Conservation (phyloP, 2,888 invertebrate species). For the Prenolepis imparis region DNA sequence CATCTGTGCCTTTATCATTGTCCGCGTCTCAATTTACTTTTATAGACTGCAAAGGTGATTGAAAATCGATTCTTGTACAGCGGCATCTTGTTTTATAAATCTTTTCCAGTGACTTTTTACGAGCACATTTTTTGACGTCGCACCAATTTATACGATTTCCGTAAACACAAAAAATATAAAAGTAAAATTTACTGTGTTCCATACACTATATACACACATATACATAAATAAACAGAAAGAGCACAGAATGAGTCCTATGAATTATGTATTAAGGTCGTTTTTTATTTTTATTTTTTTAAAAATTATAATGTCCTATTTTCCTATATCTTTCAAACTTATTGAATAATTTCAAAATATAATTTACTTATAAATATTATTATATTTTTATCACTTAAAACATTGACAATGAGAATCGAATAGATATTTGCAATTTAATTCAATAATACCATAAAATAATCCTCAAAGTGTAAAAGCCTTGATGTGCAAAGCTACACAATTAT, state of each 20-base stretch:
- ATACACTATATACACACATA: not conserved
- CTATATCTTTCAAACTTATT: not conserved
- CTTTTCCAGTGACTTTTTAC: conserved; percentile 18
- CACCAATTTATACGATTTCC: conserved; percentile 23
- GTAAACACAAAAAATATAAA: conserved; percentile 20
- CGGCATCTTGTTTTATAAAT: conserved; percentile 39
- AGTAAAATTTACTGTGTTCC: not conserved
- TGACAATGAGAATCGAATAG: too few species aligned
- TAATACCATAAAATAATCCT: not conserved
- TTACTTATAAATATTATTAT: conserved; percentile 9
- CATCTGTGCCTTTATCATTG: conserved; percentile 37
- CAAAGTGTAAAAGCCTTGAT: conserved; percentile 1
- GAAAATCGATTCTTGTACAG: conserved; percentile 53
- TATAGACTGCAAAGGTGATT: conserved; percentile 48
- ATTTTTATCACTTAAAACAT: not conserved
- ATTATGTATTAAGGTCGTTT: conserved; percentile 28
- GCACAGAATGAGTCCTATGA: not conserved
- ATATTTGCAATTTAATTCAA: not conserved
- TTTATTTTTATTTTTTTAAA: not conserved
- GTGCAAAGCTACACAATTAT: conserved; percentile 10
- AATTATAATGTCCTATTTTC: not conserved
- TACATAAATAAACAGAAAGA: not conserved
- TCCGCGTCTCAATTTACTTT: conserved; percentile 23
- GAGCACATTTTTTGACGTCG: conserved; percentile 24
- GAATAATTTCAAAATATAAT: not conserved